Evolutionary conservation across 2,797 vertebrate species (phyloP).

Genomic region (Pelodytes ibericus): DNA sequence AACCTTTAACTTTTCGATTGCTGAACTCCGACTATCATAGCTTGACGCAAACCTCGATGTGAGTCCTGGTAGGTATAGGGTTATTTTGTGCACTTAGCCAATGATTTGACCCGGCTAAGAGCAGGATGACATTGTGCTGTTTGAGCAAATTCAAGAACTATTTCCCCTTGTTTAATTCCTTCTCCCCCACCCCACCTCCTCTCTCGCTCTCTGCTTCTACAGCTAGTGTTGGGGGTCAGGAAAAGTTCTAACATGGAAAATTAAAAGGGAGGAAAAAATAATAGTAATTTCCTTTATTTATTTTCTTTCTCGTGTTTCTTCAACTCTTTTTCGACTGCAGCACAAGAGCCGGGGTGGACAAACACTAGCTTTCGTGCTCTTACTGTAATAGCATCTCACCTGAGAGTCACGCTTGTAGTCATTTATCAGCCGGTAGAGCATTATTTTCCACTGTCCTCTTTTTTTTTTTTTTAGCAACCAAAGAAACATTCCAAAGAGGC

Average conservation of each 20-base stretch:
- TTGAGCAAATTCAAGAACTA: conserved; percentile 7
- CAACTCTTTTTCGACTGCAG: no score
- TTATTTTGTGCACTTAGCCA: conserved; percentile 13
- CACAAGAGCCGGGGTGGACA: no score
- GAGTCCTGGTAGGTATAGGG: neutral
- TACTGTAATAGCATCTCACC: no score
- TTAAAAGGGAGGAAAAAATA: neutral
- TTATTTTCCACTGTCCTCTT: no score
- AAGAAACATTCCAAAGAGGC: no score
- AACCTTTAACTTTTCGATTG: no score
- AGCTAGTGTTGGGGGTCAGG: conserved; percentile 27
- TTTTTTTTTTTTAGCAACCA: no score
- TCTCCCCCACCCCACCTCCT: neutral
- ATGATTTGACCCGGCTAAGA: conserved; percentile 1
- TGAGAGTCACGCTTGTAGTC: no score
- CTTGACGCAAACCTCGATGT: no score
- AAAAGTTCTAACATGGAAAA: conserved; percentile 35
- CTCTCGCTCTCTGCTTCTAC: conserved; percentile 15
- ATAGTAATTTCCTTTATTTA: neutral
- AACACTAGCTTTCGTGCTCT: no score
- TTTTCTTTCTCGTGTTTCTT: conserved; percentile 9
- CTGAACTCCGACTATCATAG: no score
- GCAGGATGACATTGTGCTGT: neutral
- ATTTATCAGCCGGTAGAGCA: no score
- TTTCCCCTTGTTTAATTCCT: conserved; percentile 4